A percentile compares a stretch with the other conserved stretches of the same genome.
Conservation (phyloP, 2,888 invertebrate species). For the Tuberolachnus salignus region DNA sequence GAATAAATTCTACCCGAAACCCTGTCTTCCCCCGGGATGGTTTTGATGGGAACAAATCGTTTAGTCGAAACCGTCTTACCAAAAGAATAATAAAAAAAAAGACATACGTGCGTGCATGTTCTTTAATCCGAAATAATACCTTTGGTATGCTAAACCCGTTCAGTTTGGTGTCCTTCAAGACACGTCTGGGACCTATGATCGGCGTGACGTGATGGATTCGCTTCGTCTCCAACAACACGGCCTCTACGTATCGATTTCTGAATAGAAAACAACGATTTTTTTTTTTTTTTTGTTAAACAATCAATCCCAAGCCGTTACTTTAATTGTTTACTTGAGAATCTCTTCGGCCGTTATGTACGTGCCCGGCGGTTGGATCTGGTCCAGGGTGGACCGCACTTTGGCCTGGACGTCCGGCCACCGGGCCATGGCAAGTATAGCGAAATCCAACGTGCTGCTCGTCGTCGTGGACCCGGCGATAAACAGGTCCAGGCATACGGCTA, state of each 20-base stretch:
- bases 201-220: constrained; percentile 65
- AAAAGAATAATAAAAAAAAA: too few relatives aligned
- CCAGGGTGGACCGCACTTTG: constrained; percentile 63
- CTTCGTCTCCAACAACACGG: constrained; percentile 66
- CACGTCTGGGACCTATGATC: constrained; percentile 65
- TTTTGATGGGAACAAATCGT: too few relatives aligned
- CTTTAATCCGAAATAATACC: too few relatives aligned
- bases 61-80: too few relatives aligned
- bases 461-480: constrained; percentile 73
- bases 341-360: constrained; percentile 64
- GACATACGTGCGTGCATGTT: too few relatives aligned
- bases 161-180: constrained; percentile 66
- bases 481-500: constrained; percentile 72
- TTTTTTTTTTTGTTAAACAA: too few relatives aligned
- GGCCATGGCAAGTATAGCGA: constrained; percentile 69
- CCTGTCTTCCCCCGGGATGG: too few relatives aligned
- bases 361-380: constrained; percentile 48
- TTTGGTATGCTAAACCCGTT: constrained; percentile 67
- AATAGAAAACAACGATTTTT: neutral
- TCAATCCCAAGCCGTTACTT: neutral
- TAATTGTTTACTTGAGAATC: constrained; percentile 64
- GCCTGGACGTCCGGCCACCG: constrained; percentile 68
- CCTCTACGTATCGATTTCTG: constrained; percentile 67
- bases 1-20: too few relatives aligned
- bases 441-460: constrained; percentile 70